Percentiles rank a stretch among this genome's conserved stretches.
Evolutionary conservation across 2,888 invertebrate species (phyloP).

Genomic region (Esperia sulphurella): DNA sequence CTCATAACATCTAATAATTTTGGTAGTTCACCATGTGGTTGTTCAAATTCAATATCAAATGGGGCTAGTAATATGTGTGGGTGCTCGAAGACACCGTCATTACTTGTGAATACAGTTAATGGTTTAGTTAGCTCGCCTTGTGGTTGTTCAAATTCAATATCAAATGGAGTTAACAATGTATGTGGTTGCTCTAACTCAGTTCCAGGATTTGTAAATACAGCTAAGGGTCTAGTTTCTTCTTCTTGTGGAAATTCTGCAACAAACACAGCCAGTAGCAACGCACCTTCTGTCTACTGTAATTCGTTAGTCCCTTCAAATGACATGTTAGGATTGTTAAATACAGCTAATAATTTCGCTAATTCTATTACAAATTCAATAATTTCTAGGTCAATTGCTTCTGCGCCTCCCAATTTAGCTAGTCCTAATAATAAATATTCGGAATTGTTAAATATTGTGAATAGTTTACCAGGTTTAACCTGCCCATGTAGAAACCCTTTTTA

Average conservation of each 20-base stretch:
- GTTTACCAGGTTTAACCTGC: neutral
- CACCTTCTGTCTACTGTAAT: neutral
- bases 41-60: neutral
- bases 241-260: neutral
- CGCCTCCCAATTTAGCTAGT: neutral
- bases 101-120: no score
- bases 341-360: neutral
- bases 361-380: neutral
- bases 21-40: neutral
- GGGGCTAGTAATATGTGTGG: no score
- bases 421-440: neutral
- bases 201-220: neutral
- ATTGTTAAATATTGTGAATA: neutral
- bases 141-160: neutral
- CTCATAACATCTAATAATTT: neutral
- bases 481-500: no score
- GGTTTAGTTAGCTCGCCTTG: neutral
- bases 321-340: neutral
- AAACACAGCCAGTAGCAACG: neutral
- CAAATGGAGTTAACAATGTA: neutral
- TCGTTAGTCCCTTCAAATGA: neutral
- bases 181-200: neutral
- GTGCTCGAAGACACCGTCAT: no score
- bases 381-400: neutral
- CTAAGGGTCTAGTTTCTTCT: neutral